Evolutionary conservation across 2,113 vertebrate species (phyloP).

Genomic region (Alexandromys fortis): DNA sequence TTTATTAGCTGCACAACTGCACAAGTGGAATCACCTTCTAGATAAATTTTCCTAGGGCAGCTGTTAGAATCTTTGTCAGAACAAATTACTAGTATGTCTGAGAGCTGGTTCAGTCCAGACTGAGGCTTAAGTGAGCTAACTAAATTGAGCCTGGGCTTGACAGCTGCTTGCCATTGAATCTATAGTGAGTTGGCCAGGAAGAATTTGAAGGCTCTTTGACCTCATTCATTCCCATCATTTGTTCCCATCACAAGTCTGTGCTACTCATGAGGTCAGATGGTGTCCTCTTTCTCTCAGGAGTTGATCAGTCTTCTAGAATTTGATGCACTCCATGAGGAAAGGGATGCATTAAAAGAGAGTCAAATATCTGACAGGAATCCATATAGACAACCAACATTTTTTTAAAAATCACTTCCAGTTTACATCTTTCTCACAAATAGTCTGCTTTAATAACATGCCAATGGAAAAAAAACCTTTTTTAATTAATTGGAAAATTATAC

Average conservation of each 20-base stretch:
- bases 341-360: background rate
- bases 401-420: background rate
- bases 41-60: background rate
- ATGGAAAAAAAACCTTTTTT: background rate
- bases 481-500: background rate
- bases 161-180: background rate
- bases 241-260: background rate
- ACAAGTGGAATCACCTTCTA: background rate
- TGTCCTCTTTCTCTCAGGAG: background rate
- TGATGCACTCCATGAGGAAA: background rate
- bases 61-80: constrained; percentile 19
- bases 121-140: background rate
- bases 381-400: background rate
- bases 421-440: background rate
- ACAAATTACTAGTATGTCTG: background rate
- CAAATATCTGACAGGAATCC: background rate
- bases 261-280: background rate
- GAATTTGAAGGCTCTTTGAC: background rate
- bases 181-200: background rate
- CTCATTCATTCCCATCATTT: background rate
- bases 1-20: background rate
- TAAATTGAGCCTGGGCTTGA: background rate
- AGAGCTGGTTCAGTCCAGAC: background rate
- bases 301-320: background rate
- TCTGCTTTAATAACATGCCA: background rate